Conservation (phyloP, 1,140 invertebrate genomes). For the Camponotus floridanus region DNA sequence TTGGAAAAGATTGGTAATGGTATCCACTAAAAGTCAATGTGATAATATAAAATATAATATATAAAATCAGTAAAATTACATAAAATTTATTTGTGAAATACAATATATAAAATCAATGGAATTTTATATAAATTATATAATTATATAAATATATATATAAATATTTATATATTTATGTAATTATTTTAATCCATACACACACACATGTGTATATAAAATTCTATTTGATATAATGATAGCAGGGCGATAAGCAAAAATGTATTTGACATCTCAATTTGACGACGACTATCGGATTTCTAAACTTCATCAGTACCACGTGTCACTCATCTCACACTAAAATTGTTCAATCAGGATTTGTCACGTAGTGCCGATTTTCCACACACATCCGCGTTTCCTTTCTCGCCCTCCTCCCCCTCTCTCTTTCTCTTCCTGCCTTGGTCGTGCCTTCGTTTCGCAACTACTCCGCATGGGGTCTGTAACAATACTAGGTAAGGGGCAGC, state of each 20-base stretch:
- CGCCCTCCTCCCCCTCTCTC: background rate
- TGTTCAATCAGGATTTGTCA: slow-evolving; percentile 79
- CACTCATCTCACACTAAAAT: slow-evolving; percentile 69
- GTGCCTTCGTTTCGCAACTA: slow-evolving; percentile 28
- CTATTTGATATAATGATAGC: background rate
- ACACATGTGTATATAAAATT: background rate
- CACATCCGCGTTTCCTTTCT: slow-evolving; percentile 46
- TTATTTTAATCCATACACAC: no score
- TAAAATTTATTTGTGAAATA: no score
- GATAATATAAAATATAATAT: no score
- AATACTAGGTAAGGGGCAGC: slow-evolving; percentile 76
- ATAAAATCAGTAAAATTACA: no score
- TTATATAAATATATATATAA: background rate
- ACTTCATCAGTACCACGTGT: slow-evolving; percentile 54
- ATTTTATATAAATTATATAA: background rate
- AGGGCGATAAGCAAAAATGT: slow-evolving; percentile 4
- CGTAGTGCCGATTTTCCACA: slow-evolving; percentile 75
- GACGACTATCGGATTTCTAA: slow-evolving; percentile 50
- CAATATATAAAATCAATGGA: background rate
- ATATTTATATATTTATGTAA: background rate
- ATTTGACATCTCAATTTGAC: slow-evolving; percentile 30
- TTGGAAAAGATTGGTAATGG: background rate
- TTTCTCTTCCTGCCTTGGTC: background rate
- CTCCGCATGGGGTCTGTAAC: slow-evolving; percentile 71
- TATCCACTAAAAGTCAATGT: background rate